A percentile compares a stretch with the other conserved stretches of the same genome.
Evolutionary conservation across 2,113 vertebrate species (phyloP).

Genomic region (Calypte anna): DNA sequence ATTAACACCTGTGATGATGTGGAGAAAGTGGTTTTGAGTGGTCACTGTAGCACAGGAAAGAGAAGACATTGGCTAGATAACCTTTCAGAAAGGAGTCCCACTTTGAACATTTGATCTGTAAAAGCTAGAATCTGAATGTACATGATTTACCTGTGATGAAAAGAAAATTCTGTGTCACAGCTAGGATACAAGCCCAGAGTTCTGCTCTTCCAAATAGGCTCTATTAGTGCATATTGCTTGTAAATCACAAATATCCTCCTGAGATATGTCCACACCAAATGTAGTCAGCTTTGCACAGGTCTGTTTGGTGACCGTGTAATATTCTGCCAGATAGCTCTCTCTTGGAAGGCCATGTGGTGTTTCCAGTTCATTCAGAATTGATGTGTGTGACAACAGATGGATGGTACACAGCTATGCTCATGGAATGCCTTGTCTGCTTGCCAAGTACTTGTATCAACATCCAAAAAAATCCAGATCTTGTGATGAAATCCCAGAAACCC

Average conservation of each 20-base stretch:
- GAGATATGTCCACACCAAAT: background rate
- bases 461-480: background rate
- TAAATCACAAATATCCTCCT: background rate
- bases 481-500: background rate
- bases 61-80: background rate
- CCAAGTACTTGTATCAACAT: background rate
- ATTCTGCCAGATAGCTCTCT: background rate
- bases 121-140: background rate
- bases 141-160: rapidly evolving
- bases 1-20: background rate
- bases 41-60: background rate
- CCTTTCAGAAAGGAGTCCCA: background rate
- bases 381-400: background rate
- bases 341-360: background rate
- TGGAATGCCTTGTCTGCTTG: background rate
- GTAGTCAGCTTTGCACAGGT: background rate
- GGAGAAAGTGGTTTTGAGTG: background rate
- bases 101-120: background rate
- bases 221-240: background rate
- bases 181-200: rapidly evolving
- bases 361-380: background rate
- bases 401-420: background rate
- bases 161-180: background rate
- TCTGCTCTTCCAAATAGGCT: background rate
- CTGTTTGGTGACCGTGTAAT: background rate